phyloP scores from a whole-genome alignment of 2,113 vertebrate species.

The Fregata magnificens region DNA sequence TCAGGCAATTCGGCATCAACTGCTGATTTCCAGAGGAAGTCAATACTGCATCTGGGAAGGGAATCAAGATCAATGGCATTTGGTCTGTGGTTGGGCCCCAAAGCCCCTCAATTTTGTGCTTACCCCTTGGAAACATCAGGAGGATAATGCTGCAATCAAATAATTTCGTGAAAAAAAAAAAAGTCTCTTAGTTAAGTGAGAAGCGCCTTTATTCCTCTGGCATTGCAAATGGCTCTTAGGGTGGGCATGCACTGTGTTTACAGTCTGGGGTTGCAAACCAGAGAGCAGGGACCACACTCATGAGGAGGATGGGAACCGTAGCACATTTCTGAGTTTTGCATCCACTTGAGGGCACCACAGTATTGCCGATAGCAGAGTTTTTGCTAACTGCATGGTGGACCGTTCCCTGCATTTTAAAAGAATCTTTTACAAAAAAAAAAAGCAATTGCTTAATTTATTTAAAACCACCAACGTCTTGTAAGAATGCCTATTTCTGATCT shows the following conservation, averaged over 20 bases:
- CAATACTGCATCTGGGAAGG: neutral
- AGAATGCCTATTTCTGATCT: neutral
- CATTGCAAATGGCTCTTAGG: neutral
- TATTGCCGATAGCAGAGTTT: neutral
- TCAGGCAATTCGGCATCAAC: neutral
- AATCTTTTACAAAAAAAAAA: neutral
- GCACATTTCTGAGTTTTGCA: neutral
- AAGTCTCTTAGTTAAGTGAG: neutral
- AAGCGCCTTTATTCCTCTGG: neutral
- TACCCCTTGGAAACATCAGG: neutral
- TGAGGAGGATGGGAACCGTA: accelerated
- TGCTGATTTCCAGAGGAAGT: neutral
- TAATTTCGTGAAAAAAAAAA: neutral
- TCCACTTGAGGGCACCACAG: conserved; percentile 55
- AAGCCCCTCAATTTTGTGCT: neutral
- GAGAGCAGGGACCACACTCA: accelerated
- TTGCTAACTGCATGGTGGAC: accelerated
- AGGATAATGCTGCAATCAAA: neutral
- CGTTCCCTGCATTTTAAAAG: neutral
- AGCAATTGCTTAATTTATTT: neutral
- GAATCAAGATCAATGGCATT: neutral
- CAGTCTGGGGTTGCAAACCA: neutral
- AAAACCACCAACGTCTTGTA: neutral
- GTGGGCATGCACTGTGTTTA: accelerated
- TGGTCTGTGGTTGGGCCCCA: neutral